Conservation (phyloP, 2,888 invertebrate genomes). For the Epiblema foenella region DNA sequence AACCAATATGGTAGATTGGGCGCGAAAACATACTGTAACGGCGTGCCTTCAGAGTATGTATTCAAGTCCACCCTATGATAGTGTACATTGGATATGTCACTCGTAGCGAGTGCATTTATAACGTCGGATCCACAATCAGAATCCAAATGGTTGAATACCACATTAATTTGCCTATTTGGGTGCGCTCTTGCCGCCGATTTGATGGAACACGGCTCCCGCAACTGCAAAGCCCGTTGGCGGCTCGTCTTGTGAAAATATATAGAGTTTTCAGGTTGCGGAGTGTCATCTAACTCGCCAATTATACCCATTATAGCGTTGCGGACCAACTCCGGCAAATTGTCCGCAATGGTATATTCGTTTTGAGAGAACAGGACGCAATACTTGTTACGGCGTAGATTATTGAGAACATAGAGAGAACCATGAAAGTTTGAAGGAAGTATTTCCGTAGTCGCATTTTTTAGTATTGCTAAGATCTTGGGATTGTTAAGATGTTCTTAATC, state of each 20-base stretch:
- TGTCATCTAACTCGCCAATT: no score
- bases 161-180: slow-evolving; percentile 26
- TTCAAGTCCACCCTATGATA: slow-evolving; percentile 37
- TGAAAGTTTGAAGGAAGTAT: not conserved
- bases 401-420: not conserved
- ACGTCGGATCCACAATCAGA: slow-evolving; percentile 16
- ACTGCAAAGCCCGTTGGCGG: slow-evolving; percentile 28
- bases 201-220: slow-evolving; percentile 44
- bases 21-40: slow-evolving; percentile 41
- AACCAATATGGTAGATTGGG: not conserved
- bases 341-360: not conserved
- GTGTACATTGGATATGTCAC: slow-evolving; percentile 30
- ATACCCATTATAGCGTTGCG: no score
- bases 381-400: not conserved
- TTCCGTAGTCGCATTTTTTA: not conserved
- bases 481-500: not conserved
- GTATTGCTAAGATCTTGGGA: not conserved
- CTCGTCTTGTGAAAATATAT: slow-evolving; percentile 45
- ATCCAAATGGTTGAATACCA: slow-evolving; percentile 22
- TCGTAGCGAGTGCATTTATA: slow-evolving; percentile 20
- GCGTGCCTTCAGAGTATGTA: slow-evolving; percentile 42
- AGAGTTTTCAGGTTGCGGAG: slow-evolving; percentile 11
- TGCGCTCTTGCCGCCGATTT: slow-evolving; percentile 42
- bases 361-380: not conserved
- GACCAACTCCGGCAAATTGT: not conserved